phyloP scores from a whole-genome alignment of 2,113 vertebrate genomes.

The Arizona elegans region DNA sequence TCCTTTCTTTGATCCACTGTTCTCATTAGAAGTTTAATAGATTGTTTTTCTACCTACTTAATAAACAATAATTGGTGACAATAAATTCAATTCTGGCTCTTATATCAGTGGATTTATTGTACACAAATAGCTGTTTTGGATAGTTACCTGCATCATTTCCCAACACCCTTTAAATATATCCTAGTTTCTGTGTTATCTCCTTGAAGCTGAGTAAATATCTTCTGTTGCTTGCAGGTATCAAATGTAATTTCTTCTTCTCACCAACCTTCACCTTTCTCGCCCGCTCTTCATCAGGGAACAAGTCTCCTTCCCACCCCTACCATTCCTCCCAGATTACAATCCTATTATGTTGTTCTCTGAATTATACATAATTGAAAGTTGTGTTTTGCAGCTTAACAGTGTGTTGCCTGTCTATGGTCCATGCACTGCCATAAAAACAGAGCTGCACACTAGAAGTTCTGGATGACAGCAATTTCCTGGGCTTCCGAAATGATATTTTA shows the following conservation, averaged over 20 bases:
- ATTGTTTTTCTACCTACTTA: constrained; percentile 37
- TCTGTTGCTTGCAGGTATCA: constrained; percentile 54
- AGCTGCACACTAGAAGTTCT: not conserved
- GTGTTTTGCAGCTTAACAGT: constrained; percentile 19
- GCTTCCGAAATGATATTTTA: not conserved
- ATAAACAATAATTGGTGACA: constrained; percentile 24
- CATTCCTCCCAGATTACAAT: constrained; percentile 6
- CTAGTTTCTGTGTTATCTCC: constrained; percentile 54
- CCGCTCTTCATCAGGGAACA: constrained; percentile 70
- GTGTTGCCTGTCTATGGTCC: constrained; percentile 23
- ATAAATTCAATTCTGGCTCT: constrained; percentile 48
- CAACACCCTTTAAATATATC: constrained; percentile 49
- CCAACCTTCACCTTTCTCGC: constrained; percentile 49
- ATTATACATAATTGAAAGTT: constrained; percentile 14
- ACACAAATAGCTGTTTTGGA: constrained; percentile 38
- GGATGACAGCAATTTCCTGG: not conserved
- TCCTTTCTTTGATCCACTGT: not conserved
- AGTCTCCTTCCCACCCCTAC: constrained; percentile 48
- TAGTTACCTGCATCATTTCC: constrained; percentile 41
- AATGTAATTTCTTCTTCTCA: constrained; percentile 50
- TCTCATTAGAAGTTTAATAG: constrained; percentile 37
- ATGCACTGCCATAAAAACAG: constrained; percentile 1
- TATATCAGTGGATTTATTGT: constrained; percentile 40
- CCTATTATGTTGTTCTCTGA: constrained; percentile 14
- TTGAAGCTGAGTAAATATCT: constrained; percentile 60